These are phyloP conservation scores for Neopelma chrysocephalum DNA, from an alignment of 2,797 vertebrate genomes.

Conservation along the genomic window DNA sequence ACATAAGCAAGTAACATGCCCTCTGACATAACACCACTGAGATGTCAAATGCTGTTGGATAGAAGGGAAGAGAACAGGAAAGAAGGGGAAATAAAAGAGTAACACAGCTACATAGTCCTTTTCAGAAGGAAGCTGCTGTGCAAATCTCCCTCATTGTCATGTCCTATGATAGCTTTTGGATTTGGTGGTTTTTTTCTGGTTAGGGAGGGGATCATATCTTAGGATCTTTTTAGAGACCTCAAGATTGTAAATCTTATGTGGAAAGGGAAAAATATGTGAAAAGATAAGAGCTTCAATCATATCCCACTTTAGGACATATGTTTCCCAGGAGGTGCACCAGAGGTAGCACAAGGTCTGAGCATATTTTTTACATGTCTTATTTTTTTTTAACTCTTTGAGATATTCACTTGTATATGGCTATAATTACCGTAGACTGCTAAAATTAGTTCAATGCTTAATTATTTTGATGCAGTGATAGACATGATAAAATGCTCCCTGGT, in stretches of 20 bases:
- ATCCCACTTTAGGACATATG: background rate
- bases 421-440: background rate
- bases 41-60: background rate
- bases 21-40: background rate
- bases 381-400: background rate
- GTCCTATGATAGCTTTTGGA: accelerated
- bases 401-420: background rate
- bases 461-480: background rate
- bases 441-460: constrained; percentile 5
- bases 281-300: background rate
- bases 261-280: background rate
- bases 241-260: background rate
- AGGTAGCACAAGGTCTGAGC: background rate
- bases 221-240: background rate
- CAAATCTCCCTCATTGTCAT: background rate
- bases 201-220: background rate
- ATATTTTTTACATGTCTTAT: background rate
- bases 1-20: background rate
- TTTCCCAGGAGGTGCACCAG: background rate
- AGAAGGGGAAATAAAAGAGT: background rate
- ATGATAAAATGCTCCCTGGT: background rate
- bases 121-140: background rate
- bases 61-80: background rate
- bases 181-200: background rate
- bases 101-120: background rate